Evolutionary conservation across 2,113 vertebrate genomes (phyloP), one percentile per base, ranked within the genome.

Genomic region (Antigone vipio): DNA sequence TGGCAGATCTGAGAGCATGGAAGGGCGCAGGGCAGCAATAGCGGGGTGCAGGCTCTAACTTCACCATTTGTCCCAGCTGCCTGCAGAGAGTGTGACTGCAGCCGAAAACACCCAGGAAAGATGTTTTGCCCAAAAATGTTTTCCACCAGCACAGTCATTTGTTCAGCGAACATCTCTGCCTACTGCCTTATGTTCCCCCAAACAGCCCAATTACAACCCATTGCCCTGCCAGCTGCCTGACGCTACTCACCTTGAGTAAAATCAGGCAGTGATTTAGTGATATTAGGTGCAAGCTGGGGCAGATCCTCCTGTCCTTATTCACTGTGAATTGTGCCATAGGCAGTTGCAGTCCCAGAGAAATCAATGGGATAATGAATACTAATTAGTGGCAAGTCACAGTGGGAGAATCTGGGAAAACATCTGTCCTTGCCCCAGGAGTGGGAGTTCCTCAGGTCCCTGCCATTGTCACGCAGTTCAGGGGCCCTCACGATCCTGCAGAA

Each of bases 341-440:
- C 91, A 45, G 30, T 45, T 38, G 64, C 12, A 78, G 69, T 85
- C 84, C 69, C 74, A 59, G 3, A 2, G 80, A 93, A 93, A 95
- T 85, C 81, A 97, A 21, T 90, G 58, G 73, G 64, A 76, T 97
- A 72, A 91, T 82, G 82, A 82, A 86, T 75, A 88, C 50, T 86
- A 79, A 85, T 85, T 71, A 84, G 68, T 66, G 44, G 60, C 73
- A 80, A 92, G 49, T 59, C 88, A 93, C 30, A 53, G 52, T 89
- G 75, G 64, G n/a, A 93, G 53, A 91, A 94, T 64, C 81, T 75
- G 82, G 58, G 92, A 86, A 63, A 96, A 94, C 82, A 77, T 92
- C 91, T 85, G 69, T 79, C 58, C 69, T 90, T 72, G 89, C 74
- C 89, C 60, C 69, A 67, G 71, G 64, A 84, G 47, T 67, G 47